Evolutionary conservation across 2,888 invertebrate species (phyloP).

Genomic region (Diloba caeruleocephala): DNA sequence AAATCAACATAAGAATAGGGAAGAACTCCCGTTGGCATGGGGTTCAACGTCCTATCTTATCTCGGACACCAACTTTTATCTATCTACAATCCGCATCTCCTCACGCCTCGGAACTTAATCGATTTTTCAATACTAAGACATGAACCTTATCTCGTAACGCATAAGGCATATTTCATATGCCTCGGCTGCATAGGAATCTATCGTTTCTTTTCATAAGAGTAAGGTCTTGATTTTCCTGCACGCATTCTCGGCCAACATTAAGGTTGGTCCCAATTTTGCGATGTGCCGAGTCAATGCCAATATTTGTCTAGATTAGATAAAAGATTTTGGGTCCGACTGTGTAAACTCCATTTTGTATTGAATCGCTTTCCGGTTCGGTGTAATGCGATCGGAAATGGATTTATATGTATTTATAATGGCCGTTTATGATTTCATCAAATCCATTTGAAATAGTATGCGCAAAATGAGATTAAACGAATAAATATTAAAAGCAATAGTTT

Average conservation of each 20-base stretch:
- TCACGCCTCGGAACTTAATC: conserved; percentile 67
- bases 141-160: conserved; percentile 65
- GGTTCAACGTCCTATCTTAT: conserved; percentile 82
- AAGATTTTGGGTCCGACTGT: conserved; percentile 64
- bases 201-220: conserved; percentile 47
- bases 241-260: conserved; percentile 32
- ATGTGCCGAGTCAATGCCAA: conserved; percentile 71
- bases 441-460: conserved; percentile 14
- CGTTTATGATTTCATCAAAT: conserved; percentile 42
- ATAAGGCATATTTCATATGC: conserved; percentile 62
- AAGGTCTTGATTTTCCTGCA: conserved; percentile 50
- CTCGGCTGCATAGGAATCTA: conserved; percentile 50
- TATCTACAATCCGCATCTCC: conserved; percentile 77
- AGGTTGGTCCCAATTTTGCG: conserved; percentile 64
- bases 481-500: conserved; percentile 16
- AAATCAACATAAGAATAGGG: conserved; percentile 72
- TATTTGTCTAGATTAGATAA: conserved; percentile 81
- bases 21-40: conserved; percentile 59
- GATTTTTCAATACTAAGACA: conserved; percentile 64
- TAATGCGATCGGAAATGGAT: conserved; percentile 50
- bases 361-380: conserved; percentile 61
- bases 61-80: conserved; percentile 78
- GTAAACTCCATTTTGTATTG: conserved; percentile 56
- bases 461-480: conserved; percentile 31
- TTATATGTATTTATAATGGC: conserved; percentile 44